Evolutionary conservation across 2,888 invertebrate species (phyloP).

Genomic region (Drosophila austrosaltans): DNA sequence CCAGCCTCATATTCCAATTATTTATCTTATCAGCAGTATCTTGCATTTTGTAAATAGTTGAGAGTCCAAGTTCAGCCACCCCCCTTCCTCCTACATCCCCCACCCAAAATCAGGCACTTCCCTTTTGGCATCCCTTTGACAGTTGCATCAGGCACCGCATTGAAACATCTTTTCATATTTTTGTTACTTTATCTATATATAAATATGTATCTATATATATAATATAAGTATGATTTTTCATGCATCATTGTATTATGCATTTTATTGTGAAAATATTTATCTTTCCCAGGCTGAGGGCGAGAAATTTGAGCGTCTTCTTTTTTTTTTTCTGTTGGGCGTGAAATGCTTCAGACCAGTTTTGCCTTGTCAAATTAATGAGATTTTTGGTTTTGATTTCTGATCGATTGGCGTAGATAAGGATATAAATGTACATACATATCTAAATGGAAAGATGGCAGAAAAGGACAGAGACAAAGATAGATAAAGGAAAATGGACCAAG

Average conservation of each 20-base stretch:
- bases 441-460: not conserved
- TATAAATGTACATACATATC: not conserved
- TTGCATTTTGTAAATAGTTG: constrained; percentile 59
- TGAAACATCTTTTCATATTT: constrained; percentile 39
- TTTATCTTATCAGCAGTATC: constrained; percentile 74
- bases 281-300: constrained; percentile 58
- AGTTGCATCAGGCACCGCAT: constrained; percentile 63
- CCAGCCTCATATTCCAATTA: constrained; percentile 76
- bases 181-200: constrained; percentile 34
- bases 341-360: constrained; percentile 14
- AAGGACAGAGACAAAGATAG: constrained; percentile 25
- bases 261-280: constrained; percentile 66
- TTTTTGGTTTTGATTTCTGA: constrained; percentile 76
- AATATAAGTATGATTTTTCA: constrained; percentile 22
- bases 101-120: constrained; percentile 23
- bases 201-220: constrained; percentile 41
- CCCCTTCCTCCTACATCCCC: constrained; percentile 15
- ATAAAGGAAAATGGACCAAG: constrained; percentile 8
- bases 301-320: constrained; percentile 18
- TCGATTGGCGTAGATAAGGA: constrained; percentile 56
- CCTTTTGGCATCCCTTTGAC: constrained; percentile 67
- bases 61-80: constrained; percentile 26
- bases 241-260: constrained; percentile 30
- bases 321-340: constrained; percentile 26
- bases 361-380: constrained; percentile 75